Conservation (phyloP, 2,113 vertebrate species). For the Notothenia rossii region DNA sequence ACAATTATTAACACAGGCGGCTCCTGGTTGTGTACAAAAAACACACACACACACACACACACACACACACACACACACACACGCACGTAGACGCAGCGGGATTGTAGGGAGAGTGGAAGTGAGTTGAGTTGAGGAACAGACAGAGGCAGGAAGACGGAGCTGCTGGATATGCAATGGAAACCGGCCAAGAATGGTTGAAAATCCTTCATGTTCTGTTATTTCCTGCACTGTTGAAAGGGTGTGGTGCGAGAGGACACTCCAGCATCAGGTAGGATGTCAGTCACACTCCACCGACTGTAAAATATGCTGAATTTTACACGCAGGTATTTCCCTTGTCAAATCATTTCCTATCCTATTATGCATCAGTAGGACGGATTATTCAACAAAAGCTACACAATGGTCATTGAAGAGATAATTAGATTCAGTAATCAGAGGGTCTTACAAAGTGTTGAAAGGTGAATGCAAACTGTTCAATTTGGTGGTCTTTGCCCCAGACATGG, state of each 20-base stretch:
- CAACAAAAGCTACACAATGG: neutral
- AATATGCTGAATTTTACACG: neutral
- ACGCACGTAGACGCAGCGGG: neutral
- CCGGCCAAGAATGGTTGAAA: conserved; percentile 28
- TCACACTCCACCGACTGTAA: conserved; percentile 4
- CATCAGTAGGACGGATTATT: neutral
- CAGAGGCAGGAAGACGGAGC: conserved; percentile 69
- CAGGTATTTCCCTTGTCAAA: neutral
- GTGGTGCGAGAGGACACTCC: neutral
- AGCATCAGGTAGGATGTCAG: conserved; percentile 22
- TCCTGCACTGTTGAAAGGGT: conserved; percentile 15
- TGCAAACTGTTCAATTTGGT: conserved; percentile 3
- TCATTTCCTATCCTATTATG: neutral
- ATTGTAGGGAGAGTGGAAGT: conserved; percentile 39
- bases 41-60: too few species aligned
- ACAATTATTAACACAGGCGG: conserved; percentile 11
- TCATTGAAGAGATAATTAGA: neutral
- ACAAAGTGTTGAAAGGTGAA: neutral
- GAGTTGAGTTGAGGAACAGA: conserved; percentile 28
- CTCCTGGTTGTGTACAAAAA: conserved; percentile 29
- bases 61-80: conserved; percentile 26
- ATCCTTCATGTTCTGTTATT: conserved; percentile 41
- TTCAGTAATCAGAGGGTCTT: neutral
- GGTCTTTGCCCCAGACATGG: conserved; percentile 71
- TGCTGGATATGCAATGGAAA: conserved; percentile 50